Evolutionary conservation across 2,888 invertebrate genomes (phyloP).

Genomic region (Erebia palarica): DNA sequence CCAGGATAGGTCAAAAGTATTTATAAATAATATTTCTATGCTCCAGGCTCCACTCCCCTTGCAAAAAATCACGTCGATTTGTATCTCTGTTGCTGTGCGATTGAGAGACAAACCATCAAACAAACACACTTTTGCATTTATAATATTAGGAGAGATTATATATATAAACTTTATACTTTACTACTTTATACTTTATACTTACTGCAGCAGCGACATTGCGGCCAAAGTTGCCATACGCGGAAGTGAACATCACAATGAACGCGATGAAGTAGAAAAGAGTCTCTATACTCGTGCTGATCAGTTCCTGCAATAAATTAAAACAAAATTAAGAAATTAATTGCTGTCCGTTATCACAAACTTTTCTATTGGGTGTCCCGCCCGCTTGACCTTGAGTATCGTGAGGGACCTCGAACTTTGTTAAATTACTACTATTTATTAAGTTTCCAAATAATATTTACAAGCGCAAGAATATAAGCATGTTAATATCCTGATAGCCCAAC

Average conservation of each 20-base stretch:
- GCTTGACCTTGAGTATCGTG: neutral
- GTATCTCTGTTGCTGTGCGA: too few relatives aligned
- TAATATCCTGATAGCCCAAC: neutral
- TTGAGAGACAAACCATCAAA: too few relatives aligned
- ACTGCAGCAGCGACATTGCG: conserved; percentile 90
- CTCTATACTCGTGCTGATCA: conserved; percentile 87
- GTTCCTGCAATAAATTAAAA: conserved; percentile 84
- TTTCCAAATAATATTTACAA: neutral
- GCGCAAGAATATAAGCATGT: neutral
- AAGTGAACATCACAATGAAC: conserved; percentile 89
- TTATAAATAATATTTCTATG: too few relatives aligned
- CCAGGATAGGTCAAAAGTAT: too few relatives aligned
- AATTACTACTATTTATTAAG: too few relatives aligned
- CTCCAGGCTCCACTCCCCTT: too few relatives aligned
- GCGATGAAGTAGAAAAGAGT: conserved; percentile 89
- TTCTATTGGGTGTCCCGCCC: neutral
- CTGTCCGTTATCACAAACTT: neutral
- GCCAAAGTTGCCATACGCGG: conserved; percentile 74
- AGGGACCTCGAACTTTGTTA: too few relatives aligned
- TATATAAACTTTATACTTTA: too few relatives aligned
- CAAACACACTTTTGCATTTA: too few relatives aligned
- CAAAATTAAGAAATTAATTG: neutral
- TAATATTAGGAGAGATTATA: too few relatives aligned
- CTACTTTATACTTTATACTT: conserved; percentile 73
- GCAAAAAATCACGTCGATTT: too few relatives aligned